phyloP scores from a whole-genome alignment of 2,797 vertebrate genomes.

The Phataginus tricuspis region DNA sequence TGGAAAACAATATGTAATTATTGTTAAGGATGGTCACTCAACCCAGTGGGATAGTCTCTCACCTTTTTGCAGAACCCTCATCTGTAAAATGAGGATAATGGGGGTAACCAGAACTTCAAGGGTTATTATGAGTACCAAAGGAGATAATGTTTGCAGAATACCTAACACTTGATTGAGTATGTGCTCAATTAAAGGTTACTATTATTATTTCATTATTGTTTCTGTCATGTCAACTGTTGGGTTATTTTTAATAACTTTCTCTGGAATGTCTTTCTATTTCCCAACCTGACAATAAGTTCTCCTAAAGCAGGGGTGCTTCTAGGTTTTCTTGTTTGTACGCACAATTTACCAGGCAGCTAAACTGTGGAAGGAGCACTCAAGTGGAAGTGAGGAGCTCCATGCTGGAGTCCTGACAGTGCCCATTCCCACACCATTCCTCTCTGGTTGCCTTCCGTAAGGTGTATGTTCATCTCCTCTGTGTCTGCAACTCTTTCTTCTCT shows the following conservation, averaged over 20 bases:
- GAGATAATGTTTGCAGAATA: background rate
- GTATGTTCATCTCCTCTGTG: background rate
- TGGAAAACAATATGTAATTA: background rate
- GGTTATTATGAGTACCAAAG: background rate
- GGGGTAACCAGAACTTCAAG: background rate
- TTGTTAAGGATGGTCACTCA: background rate
- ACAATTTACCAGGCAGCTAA: background rate
- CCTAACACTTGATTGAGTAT: background rate
- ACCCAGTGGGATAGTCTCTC: background rate
- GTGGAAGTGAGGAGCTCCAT: background rate
- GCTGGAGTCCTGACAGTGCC: background rate
- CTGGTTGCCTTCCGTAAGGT: background rate
- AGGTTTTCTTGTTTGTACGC: background rate
- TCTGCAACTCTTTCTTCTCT: background rate
- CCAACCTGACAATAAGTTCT: background rate
- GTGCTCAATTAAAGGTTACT: background rate
- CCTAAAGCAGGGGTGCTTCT: background rate
- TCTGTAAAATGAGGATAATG: background rate
- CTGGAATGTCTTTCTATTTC: background rate
- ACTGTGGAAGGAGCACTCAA: background rate
- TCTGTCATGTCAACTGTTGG: background rate
- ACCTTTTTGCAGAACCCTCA: background rate
- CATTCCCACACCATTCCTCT: no score
- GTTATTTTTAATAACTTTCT: background rate
- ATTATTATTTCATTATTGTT: slow-evolving; percentile 25